These are phyloP conservation scores for Montipora foliosa DNA, from an alignment of 64 coral and sea anemone genomes.

Conservation along the genomic window DNA sequence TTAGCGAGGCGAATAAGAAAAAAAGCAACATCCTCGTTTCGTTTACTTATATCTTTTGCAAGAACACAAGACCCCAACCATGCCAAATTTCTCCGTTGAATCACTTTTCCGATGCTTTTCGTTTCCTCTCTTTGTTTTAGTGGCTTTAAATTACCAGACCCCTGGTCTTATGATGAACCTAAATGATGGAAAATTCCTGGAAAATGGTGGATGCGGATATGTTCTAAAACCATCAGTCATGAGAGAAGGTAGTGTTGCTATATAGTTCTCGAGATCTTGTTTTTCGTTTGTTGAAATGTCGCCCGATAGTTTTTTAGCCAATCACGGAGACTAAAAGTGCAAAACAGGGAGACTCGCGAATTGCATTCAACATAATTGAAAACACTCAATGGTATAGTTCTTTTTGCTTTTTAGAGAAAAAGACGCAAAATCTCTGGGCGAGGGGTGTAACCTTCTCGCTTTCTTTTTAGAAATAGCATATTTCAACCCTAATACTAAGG, in stretches of 20 bases:
- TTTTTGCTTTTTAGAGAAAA: not conserved
- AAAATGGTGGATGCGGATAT: constrained; percentile 98
- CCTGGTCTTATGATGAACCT: constrained; percentile 94
- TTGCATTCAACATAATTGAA: no score
- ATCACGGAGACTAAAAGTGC: no score
- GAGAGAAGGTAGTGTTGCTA: constrained; percentile 85
- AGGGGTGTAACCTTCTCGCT: not conserved
- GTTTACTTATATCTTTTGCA: no score
- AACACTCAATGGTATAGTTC: no score
- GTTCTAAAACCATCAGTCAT: constrained; percentile 96
- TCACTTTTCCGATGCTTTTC: no score
- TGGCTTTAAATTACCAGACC: constrained; percentile 97
- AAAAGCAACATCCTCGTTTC: not conserved
- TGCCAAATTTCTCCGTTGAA: no score
- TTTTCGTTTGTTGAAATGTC: not conserved
- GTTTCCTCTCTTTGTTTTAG: constrained; percentile 41
- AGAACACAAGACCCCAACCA: no score
- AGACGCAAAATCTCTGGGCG: not conserved
- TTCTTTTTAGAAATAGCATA: constrained; percentile 88
- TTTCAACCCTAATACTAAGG: constrained; percentile 93
- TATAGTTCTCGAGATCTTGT: not conserved
- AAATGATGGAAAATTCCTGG: constrained; percentile 87
- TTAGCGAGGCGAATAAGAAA: no score
- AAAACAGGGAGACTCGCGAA: no score
- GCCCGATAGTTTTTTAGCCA: no score